Evolutionary conservation across 2,797 vertebrate genomes (phyloP), one percentile per base, ranked within the genome.

Genomic region (Psittacula derbiana): DNA sequence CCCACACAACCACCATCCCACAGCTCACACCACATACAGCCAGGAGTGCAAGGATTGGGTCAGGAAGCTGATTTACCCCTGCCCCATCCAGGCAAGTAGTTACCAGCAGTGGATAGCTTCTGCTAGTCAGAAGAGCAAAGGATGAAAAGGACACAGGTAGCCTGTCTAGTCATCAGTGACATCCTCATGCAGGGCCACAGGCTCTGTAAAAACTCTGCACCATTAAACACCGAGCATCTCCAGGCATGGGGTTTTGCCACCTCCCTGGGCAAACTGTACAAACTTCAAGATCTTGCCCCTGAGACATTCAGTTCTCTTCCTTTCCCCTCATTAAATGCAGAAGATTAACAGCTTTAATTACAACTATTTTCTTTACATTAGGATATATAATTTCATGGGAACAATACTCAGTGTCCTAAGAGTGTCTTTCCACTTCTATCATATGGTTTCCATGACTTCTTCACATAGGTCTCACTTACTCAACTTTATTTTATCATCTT

Each of bases 331-430:
- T 92, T 94, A 96, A 92, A 88, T 85, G 44, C 47, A 80, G 52
- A 96, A 93, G 95, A 96, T 95, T 97, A 97, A 97, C 94, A 95
- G 80, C 65, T 96, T 97, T 96, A 95, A 96, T 97, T 94, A 97
- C 71, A 90, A 87, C 52, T 93, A 76, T 90, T 95, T 96, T 95
- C 95, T 95, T 94, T 96, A 96, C 71, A 79, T 96, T 96, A 91
- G 88, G 88, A 65, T 86, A 64, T 69, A 64, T 10, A 82, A 83
- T 71, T 96, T 74, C 95, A 85, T 23, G 76, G 96, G 90, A 95
- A 71, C 76, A 92, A 96, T 95, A 92, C 16, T 23, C 50, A 30
- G 28, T 33, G 55, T 94, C 96, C 94, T 95, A 88, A 16, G 96
- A 96, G 96, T 80, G 66, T 61, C 80, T 94, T 96, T 95, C 24